phyloP scores from a whole-genome alignment of 1,140 invertebrate species.

The Drosophila setifemur region DNA sequence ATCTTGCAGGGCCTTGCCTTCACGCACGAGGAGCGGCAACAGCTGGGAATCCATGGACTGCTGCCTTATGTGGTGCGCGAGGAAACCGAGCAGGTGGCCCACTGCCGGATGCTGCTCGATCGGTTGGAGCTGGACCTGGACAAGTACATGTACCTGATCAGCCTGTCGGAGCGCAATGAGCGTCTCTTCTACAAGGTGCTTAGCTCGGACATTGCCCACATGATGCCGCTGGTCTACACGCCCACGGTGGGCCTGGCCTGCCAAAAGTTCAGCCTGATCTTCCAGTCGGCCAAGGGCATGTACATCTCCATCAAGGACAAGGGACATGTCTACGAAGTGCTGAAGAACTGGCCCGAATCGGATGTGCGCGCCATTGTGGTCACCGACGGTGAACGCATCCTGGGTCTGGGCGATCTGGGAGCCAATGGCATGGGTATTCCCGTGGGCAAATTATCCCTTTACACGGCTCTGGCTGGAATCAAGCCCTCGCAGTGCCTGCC shows the following conservation, averaged over 20 bases:
- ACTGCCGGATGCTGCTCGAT: slow-evolving; percentile 89
- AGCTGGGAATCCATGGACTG: slow-evolving; percentile 93
- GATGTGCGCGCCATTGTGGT: slow-evolving; percentile 97
- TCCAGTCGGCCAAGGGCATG: slow-evolving; percentile 90
- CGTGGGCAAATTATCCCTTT: slow-evolving; percentile 96
- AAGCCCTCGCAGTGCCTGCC: slow-evolving; percentile 96
- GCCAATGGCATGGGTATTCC: slow-evolving; percentile 99
- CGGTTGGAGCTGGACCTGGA: slow-evolving; percentile 91
- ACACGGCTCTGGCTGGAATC: slow-evolving; percentile 96
- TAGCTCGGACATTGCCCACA: slow-evolving; percentile 93
- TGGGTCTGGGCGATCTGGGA: slow-evolving; percentile 96
- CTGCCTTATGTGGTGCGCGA: slow-evolving; percentile 91
- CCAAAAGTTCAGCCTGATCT: slow-evolving; percentile 83
- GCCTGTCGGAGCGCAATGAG: slow-evolving; percentile 94
- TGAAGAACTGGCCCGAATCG: slow-evolving; percentile 83
- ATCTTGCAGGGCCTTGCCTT: slow-evolving; percentile 57
- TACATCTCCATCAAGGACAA: slow-evolving; percentile 99
- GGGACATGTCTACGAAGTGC: slow-evolving; percentile 93
- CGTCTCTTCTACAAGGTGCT: slow-evolving; percentile 96
- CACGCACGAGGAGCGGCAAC: slow-evolving; percentile 89
- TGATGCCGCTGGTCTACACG: slow-evolving; percentile 88
- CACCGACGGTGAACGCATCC: slow-evolving; percentile 97
- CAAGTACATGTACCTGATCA: slow-evolving; percentile 93
- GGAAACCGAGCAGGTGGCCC: slow-evolving; percentile 91
- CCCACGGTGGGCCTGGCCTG: slow-evolving; percentile 88